phyloP scores from a whole-genome alignment of 2,888 invertebrate species.

The Sinohyriopsis cumingii region DNA sequence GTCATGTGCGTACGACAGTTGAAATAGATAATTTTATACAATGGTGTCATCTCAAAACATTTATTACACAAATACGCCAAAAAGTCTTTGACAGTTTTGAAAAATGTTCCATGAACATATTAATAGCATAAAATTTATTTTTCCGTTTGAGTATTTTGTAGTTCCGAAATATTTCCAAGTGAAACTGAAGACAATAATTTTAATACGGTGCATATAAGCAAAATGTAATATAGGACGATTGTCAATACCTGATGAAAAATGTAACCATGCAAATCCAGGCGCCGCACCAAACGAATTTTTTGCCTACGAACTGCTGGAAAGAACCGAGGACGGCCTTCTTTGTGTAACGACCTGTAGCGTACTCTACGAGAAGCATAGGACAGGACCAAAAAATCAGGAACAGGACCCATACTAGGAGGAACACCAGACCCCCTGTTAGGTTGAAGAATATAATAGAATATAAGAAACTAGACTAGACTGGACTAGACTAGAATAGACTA shows the following conservation, averaged over 20 bases:
- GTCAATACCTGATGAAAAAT: constrained; percentile 59
- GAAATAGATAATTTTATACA: too few relatives aligned
- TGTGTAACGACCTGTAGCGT: constrained; percentile 64
- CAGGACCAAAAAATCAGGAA: constrained; percentile 67
- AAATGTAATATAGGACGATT: neutral
- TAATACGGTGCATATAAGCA: neutral
- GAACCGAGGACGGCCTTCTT: constrained; percentile 59
- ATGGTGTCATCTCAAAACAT: too few relatives aligned
- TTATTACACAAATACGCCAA: too few relatives aligned
- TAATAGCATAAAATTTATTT: too few relatives aligned
- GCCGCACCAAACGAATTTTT: constrained; percentile 63
- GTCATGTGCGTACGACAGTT: too few relatives aligned
- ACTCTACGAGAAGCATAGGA: constrained; percentile 65
- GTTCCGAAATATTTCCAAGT: too few relatives aligned
- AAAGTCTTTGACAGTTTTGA: too few relatives aligned
- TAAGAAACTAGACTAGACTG: too few relatives aligned
- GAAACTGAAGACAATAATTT: neutral
- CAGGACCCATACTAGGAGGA: constrained; percentile 62
- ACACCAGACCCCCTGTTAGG: constrained; percentile 60
- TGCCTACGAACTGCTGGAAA: constrained; percentile 54
- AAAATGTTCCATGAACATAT: too few relatives aligned
- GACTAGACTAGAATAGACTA: too few relatives aligned
- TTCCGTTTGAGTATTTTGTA: too few relatives aligned
- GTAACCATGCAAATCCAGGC: constrained; percentile 63
- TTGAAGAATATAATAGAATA: neutral